phyloP scores from a whole-genome alignment of 2,113 vertebrate species.

The Otus sunia region DNA sequence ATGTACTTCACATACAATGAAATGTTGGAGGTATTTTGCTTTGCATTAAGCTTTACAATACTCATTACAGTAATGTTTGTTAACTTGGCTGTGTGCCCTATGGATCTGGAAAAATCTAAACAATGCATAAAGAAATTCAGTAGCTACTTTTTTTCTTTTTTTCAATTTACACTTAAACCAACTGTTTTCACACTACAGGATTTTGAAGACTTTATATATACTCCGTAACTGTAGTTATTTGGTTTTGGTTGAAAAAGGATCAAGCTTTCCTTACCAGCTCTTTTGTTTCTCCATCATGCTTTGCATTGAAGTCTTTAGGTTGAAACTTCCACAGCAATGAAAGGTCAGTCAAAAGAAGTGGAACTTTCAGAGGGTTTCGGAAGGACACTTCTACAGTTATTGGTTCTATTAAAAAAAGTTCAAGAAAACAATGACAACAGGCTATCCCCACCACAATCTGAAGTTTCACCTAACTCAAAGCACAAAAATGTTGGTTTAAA shows the following conservation, averaged over 20 bases:
- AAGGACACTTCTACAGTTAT: slow-evolving; percentile 93
- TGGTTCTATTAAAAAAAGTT: slow-evolving; percentile 79
- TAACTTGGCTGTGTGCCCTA: background rate
- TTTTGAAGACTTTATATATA: background rate
- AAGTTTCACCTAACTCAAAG: background rate
- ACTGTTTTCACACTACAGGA: background rate
- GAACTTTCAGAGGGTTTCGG: slow-evolving; percentile 93
- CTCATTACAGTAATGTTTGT: background rate
- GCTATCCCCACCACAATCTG: background rate
- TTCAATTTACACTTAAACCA: background rate
- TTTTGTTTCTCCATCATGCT: slow-evolving; percentile 65
- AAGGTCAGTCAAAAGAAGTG: slow-evolving; percentile 86
- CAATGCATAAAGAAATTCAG: background rate
- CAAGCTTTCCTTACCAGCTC: slow-evolving; percentile 75
- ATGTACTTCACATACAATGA: background rate
- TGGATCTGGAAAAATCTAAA: background rate
- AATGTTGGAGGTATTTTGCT: background rate
- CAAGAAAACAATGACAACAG: background rate
- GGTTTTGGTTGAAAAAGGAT: background rate
- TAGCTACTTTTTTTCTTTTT: background rate
- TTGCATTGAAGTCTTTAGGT: slow-evolving; percentile 72
- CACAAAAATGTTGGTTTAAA: background rate
- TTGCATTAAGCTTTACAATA: background rate
- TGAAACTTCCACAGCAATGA: slow-evolving; percentile 94
- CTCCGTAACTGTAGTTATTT: background rate